Evolutionary conservation across 1,140 invertebrate species (phyloP).

Genomic region (Listronotus bonariensis): DNA sequence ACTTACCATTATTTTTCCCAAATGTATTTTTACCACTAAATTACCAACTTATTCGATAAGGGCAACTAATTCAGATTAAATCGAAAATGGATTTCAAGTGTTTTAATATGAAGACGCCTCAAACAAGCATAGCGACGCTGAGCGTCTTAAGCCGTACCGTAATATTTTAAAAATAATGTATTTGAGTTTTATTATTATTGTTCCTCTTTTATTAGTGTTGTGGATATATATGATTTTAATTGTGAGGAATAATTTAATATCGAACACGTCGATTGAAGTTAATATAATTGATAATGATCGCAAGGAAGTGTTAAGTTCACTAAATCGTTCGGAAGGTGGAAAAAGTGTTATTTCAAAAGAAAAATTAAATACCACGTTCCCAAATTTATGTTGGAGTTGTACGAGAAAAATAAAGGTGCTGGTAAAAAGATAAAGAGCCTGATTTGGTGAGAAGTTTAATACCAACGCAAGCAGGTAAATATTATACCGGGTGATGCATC

Average conservation of each 20-base stretch:
- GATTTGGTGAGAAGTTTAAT: slow-evolving; percentile 52
- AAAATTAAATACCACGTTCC: slow-evolving; percentile 49
- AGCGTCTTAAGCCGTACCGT: neutral
- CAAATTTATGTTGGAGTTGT: slow-evolving; percentile 55
- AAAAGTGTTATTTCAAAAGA: neutral
- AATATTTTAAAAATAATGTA: slow-evolving; percentile 24
- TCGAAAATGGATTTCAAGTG: slow-evolving; percentile 45
- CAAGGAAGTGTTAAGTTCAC: slow-evolving; percentile 6
- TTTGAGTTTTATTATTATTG: slow-evolving; percentile 26
- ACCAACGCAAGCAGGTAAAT: slow-evolving; percentile 47
- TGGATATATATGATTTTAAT: slow-evolving; percentile 36
- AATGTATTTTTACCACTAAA: neutral
- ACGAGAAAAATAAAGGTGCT: slow-evolving; percentile 46
- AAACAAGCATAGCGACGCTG: slow-evolving; percentile 10
- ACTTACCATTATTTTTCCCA: too few species aligned
- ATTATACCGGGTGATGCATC: too few species aligned
- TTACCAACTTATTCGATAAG: slow-evolving; percentile 15
- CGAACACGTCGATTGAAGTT: slow-evolving; percentile 39
- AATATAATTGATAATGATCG: slow-evolving; percentile 33
- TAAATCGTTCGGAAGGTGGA: slow-evolving; percentile 3
- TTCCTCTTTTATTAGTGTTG: slow-evolving; percentile 26
- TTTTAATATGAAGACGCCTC: slow-evolving; percentile 13
- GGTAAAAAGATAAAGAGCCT: slow-evolving; percentile 31
- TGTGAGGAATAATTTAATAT: slow-evolving; percentile 27
- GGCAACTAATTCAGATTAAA: slow-evolving; percentile 26